phyloP scores from a whole-genome alignment of 37 sponge, comb jelly and placozoan genomes.

The Halichondria panicea region DNA sequence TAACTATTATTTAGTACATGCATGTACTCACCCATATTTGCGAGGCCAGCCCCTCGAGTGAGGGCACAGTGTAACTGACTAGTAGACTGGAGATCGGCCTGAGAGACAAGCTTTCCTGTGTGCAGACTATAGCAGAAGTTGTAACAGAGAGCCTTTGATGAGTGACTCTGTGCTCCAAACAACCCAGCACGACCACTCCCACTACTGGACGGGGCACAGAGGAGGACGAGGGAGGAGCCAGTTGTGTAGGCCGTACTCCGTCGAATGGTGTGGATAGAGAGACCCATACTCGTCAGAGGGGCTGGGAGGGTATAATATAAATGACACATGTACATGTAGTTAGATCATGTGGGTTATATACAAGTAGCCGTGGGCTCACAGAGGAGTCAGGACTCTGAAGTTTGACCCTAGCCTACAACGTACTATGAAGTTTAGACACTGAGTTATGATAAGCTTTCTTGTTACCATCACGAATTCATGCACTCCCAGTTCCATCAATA shows the following conservation, averaged over 20 bases:
- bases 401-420: too few relatives aligned
- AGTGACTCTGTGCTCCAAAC: constrained; percentile 29
- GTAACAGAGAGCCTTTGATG: constrained; percentile 46
- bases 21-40: constrained; percentile 41
- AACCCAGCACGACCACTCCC: constrained; percentile 47
- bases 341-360: too few relatives aligned
- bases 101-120: constrained; percentile 34
- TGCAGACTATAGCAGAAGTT: constrained; percentile 50
- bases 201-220: constrained; percentile 35
- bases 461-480: too few relatives aligned
- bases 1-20: neutral
- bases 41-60: constrained; percentile 34
- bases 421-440: too few relatives aligned
- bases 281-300: constrained; percentile 61
- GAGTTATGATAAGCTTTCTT: too few relatives aligned
- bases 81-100: constrained; percentile 46
- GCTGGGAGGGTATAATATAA: constrained; percentile 18
- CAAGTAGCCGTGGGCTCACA: too few relatives aligned
- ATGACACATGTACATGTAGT: too few relatives aligned
- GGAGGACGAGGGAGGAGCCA: constrained; percentile 73
- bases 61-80: constrained; percentile 62
- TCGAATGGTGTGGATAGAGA: constrained; percentile 52
- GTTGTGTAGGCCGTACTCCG: constrained; percentile 60
- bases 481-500: too few relatives aligned
- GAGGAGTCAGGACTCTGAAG: too few relatives aligned